These are phyloP conservation scores for Dasyprocta punctata DNA, from an alignment of 2,113 vertebrate species.

Conservation along the genomic window DNA sequence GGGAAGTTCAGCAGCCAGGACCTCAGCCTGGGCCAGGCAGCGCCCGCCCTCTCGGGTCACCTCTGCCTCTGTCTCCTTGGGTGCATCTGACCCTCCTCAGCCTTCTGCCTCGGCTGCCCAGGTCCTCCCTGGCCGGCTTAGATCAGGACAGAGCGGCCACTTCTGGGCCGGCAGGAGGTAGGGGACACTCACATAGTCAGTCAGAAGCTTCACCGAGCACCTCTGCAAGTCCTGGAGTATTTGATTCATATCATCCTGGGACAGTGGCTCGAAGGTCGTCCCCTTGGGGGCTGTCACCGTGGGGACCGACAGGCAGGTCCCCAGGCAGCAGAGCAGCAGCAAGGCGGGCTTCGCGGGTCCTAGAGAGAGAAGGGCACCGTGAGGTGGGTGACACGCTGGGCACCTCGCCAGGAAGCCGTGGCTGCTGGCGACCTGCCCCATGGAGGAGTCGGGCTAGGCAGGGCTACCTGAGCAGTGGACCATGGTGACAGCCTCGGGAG, in stretches of 20 bases:
- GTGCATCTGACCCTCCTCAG: not conserved
- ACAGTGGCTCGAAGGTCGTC: not conserved
- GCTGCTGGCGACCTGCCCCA: not conserved
- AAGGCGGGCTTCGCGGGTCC: not conserved
- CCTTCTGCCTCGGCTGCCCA: not conserved
- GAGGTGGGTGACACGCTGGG: not conserved
- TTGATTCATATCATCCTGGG: fast-evolving
- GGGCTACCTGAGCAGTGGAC: conserved; percentile 24
- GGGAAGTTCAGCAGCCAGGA: not conserved
- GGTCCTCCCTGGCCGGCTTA: not conserved
- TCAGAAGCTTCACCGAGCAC: not conserved
- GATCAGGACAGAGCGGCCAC: not conserved
- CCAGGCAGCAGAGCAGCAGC: conserved; percentile 47
- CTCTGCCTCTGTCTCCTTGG: not conserved
- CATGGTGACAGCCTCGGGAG: conserved; percentile 34
- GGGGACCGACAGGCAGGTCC: not conserved
- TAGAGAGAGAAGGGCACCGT: not conserved
- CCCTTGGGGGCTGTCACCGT: fast-evolving
- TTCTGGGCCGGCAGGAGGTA: not conserved
- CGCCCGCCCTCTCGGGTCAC: not conserved
- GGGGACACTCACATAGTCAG: conserved; percentile 54
- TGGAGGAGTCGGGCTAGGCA: not conserved
- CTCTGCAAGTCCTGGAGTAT: not conserved
- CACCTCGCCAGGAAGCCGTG: not conserved
- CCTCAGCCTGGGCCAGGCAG: not conserved